A percentile compares a stretch with the other conserved stretches of the same genome.
These are phyloP conservation scores for Thereva unica DNA, from an alignment of 2,888 invertebrate species.

Conservation along the genomic window DNA sequence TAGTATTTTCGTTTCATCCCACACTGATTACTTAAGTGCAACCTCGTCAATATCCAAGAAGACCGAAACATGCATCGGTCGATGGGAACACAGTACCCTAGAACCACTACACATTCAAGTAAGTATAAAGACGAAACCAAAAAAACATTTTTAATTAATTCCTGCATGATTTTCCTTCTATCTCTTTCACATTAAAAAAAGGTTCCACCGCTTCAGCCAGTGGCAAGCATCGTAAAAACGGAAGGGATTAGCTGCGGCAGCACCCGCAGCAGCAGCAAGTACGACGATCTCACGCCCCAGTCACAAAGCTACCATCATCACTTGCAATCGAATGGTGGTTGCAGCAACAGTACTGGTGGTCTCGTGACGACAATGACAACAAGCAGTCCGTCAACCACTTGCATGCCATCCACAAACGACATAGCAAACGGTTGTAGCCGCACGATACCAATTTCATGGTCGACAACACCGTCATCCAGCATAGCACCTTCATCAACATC, in stretches of 20 bases:
- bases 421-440: slow-evolving; percentile 44
- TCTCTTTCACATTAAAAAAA: neutral
- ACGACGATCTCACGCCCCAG: slow-evolving; percentile 37
- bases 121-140: neutral
- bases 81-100: slow-evolving; percentile 44
- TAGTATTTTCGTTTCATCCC: slow-evolving; percentile 46
- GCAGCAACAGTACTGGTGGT: slow-evolving; percentile 31
- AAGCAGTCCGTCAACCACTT: slow-evolving; percentile 39
- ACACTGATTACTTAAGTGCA: slow-evolving; percentile 44
- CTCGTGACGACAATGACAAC: slow-evolving; percentile 41
- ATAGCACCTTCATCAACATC: slow-evolving; percentile 21
- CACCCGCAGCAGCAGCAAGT: slow-evolving; percentile 34
- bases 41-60: slow-evolving; percentile 44
- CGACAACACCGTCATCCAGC: slow-evolving; percentile 32
- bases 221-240: slow-evolving; percentile 44
- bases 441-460: slow-evolving; percentile 46
- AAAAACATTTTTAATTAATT: neutral
- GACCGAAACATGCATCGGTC: slow-evolving; percentile 44
- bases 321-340: slow-evolving; percentile 35
- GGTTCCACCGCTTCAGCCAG: slow-evolving; percentile 40
- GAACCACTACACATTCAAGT: slow-evolving; percentile 46
- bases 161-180: neutral
- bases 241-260: slow-evolving; percentile 44
- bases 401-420: slow-evolving; percentile 38
- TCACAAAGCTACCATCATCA: slow-evolving; percentile 24